phyloP scores from a whole-genome alignment of 2,797 vertebrate species.

The Gallirallus australis region DNA sequence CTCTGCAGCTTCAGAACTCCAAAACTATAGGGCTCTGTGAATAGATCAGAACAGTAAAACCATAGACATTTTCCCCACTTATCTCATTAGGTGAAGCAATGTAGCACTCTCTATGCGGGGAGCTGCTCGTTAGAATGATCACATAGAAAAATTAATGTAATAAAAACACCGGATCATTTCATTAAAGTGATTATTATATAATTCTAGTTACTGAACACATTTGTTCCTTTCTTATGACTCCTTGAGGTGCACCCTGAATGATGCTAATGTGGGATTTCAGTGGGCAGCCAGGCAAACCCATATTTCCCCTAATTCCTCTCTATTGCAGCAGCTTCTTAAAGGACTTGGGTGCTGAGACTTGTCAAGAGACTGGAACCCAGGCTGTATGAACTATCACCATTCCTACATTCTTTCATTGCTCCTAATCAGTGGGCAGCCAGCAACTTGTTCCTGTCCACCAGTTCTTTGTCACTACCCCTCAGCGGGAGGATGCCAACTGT shows the following conservation, averaged over 20 bases:
- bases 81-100: background rate
- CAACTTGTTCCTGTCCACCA: background rate
- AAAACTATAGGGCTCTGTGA: background rate
- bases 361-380: background rate
- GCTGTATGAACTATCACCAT: background rate
- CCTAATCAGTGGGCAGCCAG: background rate
- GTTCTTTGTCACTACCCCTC: background rate
- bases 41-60: background rate
- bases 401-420: background rate
- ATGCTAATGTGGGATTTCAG: background rate
- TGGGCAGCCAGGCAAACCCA: background rate
- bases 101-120: rapidly evolving
- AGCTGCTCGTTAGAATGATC: background rate
- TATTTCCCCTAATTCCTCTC: background rate
- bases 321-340: background rate
- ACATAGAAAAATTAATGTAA: background rate
- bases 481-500: background rate
- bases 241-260: background rate
- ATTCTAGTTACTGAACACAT: background rate
- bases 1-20: background rate
- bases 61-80: background rate
- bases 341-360: background rate
- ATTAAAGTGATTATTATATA: background rate
- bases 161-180: background rate
- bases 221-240: background rate